Base-by-base conservation (phyloP, 2,113 vertebrate genomes). In the Microcebus griseorufus region DNA sequence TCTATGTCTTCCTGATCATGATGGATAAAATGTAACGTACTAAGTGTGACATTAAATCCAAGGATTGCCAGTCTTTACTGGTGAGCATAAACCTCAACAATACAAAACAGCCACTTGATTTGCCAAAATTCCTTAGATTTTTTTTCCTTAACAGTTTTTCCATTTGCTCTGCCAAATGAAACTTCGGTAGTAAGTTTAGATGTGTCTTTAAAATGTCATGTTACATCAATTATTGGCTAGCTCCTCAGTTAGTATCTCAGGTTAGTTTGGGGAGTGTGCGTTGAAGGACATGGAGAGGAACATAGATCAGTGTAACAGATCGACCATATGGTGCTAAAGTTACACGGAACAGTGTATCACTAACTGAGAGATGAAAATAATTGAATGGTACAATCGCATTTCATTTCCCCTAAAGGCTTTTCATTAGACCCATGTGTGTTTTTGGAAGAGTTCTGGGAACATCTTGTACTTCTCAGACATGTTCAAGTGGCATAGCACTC, bases 161-260 rank as follows among this genome's bases (percentile, higher is more conserved):
- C 94, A 70, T 62, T 94, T 90, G 29, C 27, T 88, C 64, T 91
- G 53, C 88, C 72, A 93, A 96, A 96, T 84, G 65, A 62, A 67
- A 67, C 23, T 34, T 88, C 27, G 34, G 14, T 25, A n/a, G 60
- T 81, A 84, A 89, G 48, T 85, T 73, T 69, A 82, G 95, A 67
- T 48, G 25, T 62, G 39, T 78, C 58, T 90, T 92, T 72, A 87
- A 87, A 93, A 86, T 79, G 12, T 73, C 67, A 79, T 25, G 69
- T 79, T 25, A 55, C 45, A 18, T 51, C 0, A 5, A 37, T 83
- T 76, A 51, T n/a, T 45, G 53, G 62, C 37, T 2, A 69, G 80
- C 8, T 58, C 10, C 88, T 90, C 25, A 10, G 51, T 90, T 90
- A n/a, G 64, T 75, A 48, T 48, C 32, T 1, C 51, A 39, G 65